Conservation (phyloP, 2,888 invertebrate species). For the Candidula unifasciata region DNA sequence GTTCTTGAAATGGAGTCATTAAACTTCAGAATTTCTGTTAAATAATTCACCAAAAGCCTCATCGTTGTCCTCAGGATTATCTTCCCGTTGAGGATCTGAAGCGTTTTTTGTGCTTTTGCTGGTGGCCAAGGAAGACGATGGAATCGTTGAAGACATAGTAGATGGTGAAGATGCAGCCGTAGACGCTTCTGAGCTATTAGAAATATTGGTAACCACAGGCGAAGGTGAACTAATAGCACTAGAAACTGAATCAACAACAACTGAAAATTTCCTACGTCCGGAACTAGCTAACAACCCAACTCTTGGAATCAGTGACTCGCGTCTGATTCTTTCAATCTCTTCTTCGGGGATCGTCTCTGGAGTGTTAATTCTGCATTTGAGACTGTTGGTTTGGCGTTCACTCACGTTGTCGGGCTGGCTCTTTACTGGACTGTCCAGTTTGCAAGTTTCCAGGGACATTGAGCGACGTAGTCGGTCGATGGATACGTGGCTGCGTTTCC, state of each 20-base stretch:
- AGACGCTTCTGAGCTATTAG: not conserved
- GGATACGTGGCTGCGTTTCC: slow-evolving; percentile 61
- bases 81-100: slow-evolving; percentile 5
- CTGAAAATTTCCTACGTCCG: slow-evolving; percentile 30
- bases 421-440: slow-evolving; percentile 38
- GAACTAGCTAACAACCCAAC: slow-evolving; percentile 37
- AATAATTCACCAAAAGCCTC: slow-evolving; percentile 64
- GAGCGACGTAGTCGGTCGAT: slow-evolving; percentile 68
- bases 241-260: not conserved
- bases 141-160: not conserved
- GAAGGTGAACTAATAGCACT: not conserved
- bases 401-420: slow-evolving; percentile 26
- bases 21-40: slow-evolving; percentile 59
- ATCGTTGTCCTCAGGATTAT: slow-evolving; percentile 51
- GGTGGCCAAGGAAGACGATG: not conserved
- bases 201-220: not conserved
- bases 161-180: not conserved
- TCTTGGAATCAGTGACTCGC: slow-evolving; percentile 56
- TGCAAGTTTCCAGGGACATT: slow-evolving; percentile 63
- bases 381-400: slow-evolving; percentile 51
- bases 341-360: slow-evolving; percentile 70
- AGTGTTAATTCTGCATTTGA: slow-evolving; percentile 55
- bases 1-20: slow-evolving; percentile 54
- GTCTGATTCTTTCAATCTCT: slow-evolving; percentile 58
- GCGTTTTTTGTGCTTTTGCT: not conserved